Conservation (phyloP, 2,888 invertebrate genomes). For the Meteorus cinctellus region DNA sequence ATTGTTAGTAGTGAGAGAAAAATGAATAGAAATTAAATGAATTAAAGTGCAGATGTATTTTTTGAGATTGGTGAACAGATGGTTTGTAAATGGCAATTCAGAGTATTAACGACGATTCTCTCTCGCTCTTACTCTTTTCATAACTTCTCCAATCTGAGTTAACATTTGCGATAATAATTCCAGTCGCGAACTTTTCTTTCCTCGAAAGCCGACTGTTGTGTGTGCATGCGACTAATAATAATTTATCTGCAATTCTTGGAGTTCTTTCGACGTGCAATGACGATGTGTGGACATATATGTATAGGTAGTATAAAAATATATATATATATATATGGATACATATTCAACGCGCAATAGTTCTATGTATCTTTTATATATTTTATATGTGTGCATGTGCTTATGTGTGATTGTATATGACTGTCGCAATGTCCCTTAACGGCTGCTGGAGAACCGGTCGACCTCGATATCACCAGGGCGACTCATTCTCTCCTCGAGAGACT, state of each 20-base stretch:
- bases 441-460: slow-evolving; percentile 71
- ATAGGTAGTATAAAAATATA: slow-evolving; percentile 11
- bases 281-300: slow-evolving; percentile 32
- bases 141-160: slow-evolving; percentile 12
- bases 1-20: too few relatives aligned
- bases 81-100: background rate
- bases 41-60: too few relatives aligned
- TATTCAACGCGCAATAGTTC: background rate
- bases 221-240: slow-evolving; percentile 55
- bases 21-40: too few relatives aligned
- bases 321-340: slow-evolving; percentile 25
- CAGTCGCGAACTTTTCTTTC: slow-evolving; percentile 54
- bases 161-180: slow-evolving; percentile 50
- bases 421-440: slow-evolving; percentile 70
- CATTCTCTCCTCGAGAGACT: slow-evolving; percentile 52
- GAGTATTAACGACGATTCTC: background rate
- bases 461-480: slow-evolving; percentile 60
- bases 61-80: too few relatives aligned
- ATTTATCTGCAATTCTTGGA: slow-evolving; percentile 61
- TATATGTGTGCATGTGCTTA: background rate
- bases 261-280: slow-evolving; percentile 45
- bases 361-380: background rate
- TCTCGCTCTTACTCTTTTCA: background rate
- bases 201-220: slow-evolving; percentile 44
- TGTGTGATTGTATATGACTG: slow-evolving; percentile 47